Base-by-base conservation (phyloP, 2,797 vertebrate species). In the Brachyrhaphis roseni region DNA sequence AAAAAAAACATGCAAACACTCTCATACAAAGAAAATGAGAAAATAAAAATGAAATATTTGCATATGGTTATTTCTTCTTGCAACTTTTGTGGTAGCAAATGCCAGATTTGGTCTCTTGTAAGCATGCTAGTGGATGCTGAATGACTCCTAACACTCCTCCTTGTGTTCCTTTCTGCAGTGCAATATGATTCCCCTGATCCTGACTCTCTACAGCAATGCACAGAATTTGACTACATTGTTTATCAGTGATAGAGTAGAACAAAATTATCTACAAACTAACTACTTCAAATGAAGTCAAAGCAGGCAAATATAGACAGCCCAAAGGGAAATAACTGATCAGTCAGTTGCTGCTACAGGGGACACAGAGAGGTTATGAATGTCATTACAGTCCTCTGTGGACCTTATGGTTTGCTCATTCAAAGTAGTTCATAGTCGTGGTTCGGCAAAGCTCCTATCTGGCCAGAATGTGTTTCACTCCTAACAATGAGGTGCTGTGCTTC, bases 331-430 rank as follows among this genome's bases (percentile, higher is more conserved):
- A 73, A 59, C 82, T 81, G 82, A 88, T 81, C 75, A 80, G 78
- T 81, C 75, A 80, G 78, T 11, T 72, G 81, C 64, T 86, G 85
- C 86, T 83, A 78, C 23, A 55, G 81, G 86, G 80, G 82, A 91
- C 84, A 75, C 68, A 15, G 57, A 86, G 86, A 93, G 89, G 91
- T 93, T 91, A 88, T 91, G 90, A 91, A 92, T 93, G 89, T 92
- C 88, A 92, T 94, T 91, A 88, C 81, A 85, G 82, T 86, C 82
- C 89, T 90, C 90, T 68, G 49, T 11, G 26, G 89, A 92, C 87
- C 83, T 62, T 82, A 72, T 53, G 78, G 82, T 57, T 78, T 87
- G 80, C 84, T 85, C 89, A 89, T 90, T 92, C 88, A 89, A 82
- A 89, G 78, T 77, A 88, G 84, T 90, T 90, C 88, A 87, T 86